phyloP scores from a whole-genome alignment of 2,888 invertebrate species.

The Tyria jacobaeae region DNA sequence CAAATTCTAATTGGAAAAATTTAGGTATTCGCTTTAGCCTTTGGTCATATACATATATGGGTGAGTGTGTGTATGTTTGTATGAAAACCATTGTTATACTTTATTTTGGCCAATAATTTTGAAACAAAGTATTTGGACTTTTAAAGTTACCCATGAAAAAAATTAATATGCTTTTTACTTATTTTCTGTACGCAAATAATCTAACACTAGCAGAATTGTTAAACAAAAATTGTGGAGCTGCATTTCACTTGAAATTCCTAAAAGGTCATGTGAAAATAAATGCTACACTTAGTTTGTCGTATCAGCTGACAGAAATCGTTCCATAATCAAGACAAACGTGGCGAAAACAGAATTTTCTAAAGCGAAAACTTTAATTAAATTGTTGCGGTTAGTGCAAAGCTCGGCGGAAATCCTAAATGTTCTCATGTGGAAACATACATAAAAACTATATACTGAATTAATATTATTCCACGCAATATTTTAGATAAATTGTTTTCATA shows the following conservation, averaged over 20 bases:
- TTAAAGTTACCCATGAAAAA: neutral
- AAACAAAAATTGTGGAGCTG: neutral
- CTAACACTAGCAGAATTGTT: neutral
- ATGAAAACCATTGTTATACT: too few relatives aligned
- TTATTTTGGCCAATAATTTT: neutral
- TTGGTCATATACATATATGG: too few relatives aligned
- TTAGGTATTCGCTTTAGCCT: too few relatives aligned
- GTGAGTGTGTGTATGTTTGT: too few relatives aligned
- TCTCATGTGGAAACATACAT: conserved; percentile 17
- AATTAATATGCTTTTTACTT: neutral
- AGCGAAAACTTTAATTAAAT: conserved; percentile 45
- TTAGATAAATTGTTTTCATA: too few relatives aligned
- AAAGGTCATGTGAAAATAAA: conserved; percentile 3
- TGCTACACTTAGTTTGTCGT: conserved; percentile 8
- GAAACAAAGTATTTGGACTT: conserved; percentile 6
- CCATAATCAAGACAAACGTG: conserved; percentile 50
- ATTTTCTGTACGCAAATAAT: too few relatives aligned
- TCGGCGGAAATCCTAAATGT: conserved; percentile 16
- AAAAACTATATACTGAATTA: conserved; percentile 1
- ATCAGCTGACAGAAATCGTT: conserved; percentile 23
- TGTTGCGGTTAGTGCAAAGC: conserved; percentile 29
- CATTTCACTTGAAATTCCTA: neutral
- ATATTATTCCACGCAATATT: neutral
- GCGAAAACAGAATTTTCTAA: conserved; percentile 40
- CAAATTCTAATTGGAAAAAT: too few relatives aligned